Conservation (phyloP, 2,797 vertebrate species). For the Lepus oiostolus region DNA sequence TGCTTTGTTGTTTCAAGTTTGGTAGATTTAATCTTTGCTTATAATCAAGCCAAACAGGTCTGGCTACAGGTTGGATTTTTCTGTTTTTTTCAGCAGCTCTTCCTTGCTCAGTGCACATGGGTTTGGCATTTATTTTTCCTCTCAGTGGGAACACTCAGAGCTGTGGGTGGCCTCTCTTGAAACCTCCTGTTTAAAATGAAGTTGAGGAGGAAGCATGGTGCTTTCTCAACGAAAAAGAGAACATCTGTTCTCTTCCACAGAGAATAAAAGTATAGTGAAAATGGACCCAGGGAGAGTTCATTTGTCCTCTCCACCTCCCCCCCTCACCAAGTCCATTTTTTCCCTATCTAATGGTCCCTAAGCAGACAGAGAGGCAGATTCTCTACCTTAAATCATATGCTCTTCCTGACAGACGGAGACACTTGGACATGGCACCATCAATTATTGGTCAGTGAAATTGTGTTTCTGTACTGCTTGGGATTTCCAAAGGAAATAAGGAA, state of each 20-base stretch:
- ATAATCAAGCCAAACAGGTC: background rate
- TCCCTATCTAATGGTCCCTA: constrained; percentile 59
- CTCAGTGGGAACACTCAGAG: constrained; percentile 89
- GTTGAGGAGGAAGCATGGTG: constrained; percentile 89
- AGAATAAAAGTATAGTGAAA: constrained; percentile 77
- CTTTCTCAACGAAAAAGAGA: constrained; percentile 81
- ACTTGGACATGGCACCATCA: constrained; percentile 65
- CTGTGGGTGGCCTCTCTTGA: constrained; percentile 91
- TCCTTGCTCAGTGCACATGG: constrained; percentile 86
- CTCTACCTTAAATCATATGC: constrained; percentile 68
- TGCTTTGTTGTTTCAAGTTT: background rate
- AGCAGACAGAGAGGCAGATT: constrained; percentile 68
- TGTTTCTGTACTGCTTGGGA: constrained; percentile 66
- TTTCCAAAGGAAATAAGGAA: constrained; percentile 74
- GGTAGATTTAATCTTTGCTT: background rate
- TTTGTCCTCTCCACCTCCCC: constrained; percentile 46
- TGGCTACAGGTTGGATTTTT: constrained; percentile 75
- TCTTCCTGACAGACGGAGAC: constrained; percentile 71
- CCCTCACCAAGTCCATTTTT: constrained; percentile 57
- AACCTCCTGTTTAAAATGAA: constrained; percentile 90
- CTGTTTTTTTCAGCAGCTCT: constrained; percentile 65
- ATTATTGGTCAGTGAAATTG: constrained; percentile 70
- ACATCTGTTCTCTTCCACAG: constrained; percentile 84
- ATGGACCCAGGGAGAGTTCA: constrained; percentile 64
- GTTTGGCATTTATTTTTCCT: constrained; percentile 95